Conservation (phyloP, 2,797 vertebrate species). For the Paedocypris micromegethes region DNA sequence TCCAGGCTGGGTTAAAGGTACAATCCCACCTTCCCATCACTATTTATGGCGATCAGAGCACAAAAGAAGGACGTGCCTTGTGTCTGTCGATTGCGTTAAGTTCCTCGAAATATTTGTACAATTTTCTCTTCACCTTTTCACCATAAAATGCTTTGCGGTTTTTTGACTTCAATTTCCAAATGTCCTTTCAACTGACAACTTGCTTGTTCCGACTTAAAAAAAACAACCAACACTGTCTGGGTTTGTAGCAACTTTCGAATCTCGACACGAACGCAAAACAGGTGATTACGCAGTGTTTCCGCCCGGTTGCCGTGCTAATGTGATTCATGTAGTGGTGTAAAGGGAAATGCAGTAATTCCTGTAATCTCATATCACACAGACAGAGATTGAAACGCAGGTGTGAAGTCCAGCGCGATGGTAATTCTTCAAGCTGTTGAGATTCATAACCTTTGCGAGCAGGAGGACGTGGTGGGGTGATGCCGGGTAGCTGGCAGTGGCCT, state of each 20-base stretch:
- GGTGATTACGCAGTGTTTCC: neutral
- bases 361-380: conserved; percentile 47
- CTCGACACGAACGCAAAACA: neutral
- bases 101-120: too few species aligned
- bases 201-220: too few species aligned
- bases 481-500: conserved; percentile 23
- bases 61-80: too few species aligned
- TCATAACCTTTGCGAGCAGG: conserved; percentile 25
- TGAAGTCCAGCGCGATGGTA: conserved; percentile 24
- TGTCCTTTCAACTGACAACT: too few species aligned
- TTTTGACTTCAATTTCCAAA: too few species aligned
- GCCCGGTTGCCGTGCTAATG: neutral
- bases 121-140: too few species aligned
- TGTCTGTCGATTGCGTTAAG: too few species aligned
- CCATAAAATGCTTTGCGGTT: too few species aligned
- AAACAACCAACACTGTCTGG: too few species aligned
- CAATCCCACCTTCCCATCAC: too few species aligned
- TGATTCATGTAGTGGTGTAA: neutral
- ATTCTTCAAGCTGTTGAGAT: conserved; percentile 35
- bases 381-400: conserved; percentile 28
- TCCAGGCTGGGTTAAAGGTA: too few species aligned
- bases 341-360: conserved; percentile 28
- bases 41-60: too few species aligned
- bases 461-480: conserved; percentile 19
- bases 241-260: neutral